Percentiles rank a stretch among this genome's conserved stretches.
Conservation (phyloP, 2,113 vertebrate species). For the Columba livia region DNA sequence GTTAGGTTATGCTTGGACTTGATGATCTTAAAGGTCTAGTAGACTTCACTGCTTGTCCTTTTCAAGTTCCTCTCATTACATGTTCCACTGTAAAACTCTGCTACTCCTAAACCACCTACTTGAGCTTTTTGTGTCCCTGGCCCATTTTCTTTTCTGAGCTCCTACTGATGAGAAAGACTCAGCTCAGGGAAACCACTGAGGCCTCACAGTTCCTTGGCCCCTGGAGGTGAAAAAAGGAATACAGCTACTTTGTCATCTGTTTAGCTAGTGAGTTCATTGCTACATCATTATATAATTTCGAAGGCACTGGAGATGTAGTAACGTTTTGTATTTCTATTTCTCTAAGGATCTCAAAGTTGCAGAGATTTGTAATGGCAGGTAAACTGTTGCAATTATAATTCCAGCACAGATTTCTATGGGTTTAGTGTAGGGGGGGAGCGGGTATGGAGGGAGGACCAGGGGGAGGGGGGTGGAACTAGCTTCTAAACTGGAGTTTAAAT, state of each 20-base stretch:
- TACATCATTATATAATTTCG: not conserved
- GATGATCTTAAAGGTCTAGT: no score
- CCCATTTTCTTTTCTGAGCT: not conserved
- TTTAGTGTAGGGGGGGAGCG: not conserved
- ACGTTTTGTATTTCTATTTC: not conserved
- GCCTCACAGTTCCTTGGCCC: not conserved
- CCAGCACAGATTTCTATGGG: not conserved
- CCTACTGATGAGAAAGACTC: not conserved
- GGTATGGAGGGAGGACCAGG: no score
- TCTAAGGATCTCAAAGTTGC: not conserved
- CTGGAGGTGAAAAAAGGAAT: not conserved
- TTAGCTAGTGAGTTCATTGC: not conserved
- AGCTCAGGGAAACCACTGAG: rapidly evolving
- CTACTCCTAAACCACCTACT: not conserved
- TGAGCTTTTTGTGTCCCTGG: not conserved
- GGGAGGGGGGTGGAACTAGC: not conserved
- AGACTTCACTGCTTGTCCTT: not conserved
- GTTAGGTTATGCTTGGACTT: no score
- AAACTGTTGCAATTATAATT: not conserved
- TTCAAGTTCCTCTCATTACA: not conserved
- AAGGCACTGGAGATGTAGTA: not conserved
- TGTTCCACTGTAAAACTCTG: not conserved
- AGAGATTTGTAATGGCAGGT: not conserved
- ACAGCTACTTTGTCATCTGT: not conserved
- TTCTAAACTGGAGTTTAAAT: not conserved